phyloP scores from a whole-genome alignment of 2,113 vertebrate genomes.

The Cettia cetti region DNA sequence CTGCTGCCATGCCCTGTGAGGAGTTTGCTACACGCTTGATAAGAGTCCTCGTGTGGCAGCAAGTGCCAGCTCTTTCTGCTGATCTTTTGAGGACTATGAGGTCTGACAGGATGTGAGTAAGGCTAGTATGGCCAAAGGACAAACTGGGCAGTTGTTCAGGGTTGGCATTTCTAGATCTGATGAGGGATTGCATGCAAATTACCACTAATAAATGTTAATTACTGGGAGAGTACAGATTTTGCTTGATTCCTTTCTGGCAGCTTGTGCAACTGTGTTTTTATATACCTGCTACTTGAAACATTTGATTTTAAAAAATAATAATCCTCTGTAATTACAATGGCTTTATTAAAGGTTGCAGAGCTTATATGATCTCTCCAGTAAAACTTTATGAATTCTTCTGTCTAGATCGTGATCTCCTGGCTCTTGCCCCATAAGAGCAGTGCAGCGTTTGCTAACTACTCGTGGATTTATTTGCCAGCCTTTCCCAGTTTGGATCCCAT shows the following conservation, averaged over 20 bases:
- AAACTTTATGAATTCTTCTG: slow-evolving; percentile 23
- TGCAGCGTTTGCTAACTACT: background rate
- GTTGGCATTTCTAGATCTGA: slow-evolving; percentile 16
- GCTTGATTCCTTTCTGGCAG: slow-evolving; percentile 24
- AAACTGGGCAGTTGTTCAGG: slow-evolving; percentile 33
- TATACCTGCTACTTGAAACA: background rate
- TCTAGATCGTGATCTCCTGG: slow-evolving; percentile 20
- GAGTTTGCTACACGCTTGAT: background rate
- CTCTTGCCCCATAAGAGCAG: background rate
- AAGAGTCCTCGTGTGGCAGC: background rate
- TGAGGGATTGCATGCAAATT: slow-evolving; percentile 29
- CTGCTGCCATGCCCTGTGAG: background rate
- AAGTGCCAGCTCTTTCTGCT: background rate
- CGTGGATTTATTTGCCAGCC: background rate
- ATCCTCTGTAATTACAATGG: slow-evolving; percentile 40
- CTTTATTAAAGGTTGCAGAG: slow-evolving; percentile 50
- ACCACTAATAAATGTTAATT: slow-evolving; percentile 45
- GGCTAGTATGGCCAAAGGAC: slow-evolving; percentile 4
- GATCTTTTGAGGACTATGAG: background rate
- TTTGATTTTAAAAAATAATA: slow-evolving; percentile 41
- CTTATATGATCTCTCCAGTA: slow-evolving; percentile 12
- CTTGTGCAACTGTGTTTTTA: slow-evolving; percentile 7
- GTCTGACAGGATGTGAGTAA: slow-evolving; percentile 8
- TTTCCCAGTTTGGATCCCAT: background rate
- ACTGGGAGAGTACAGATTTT: slow-evolving; percentile 11